These are phyloP conservation scores for Argya squamiceps DNA, from an alignment of 2,797 vertebrate genomes.

Conservation along the genomic window DNA sequence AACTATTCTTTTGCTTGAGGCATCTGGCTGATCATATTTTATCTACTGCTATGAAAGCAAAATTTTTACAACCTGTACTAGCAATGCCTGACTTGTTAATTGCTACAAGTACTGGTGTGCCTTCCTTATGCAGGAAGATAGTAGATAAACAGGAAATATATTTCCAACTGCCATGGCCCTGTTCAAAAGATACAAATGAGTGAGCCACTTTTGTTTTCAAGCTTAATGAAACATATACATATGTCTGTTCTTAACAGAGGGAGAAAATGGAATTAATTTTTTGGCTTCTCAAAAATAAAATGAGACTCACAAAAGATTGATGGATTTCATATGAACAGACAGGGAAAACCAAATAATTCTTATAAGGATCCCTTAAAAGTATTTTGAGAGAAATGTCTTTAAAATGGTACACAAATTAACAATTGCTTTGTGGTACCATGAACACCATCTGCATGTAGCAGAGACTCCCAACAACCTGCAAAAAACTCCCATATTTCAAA, in stretches of 20 bases:
- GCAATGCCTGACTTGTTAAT: background rate
- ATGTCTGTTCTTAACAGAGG: background rate
- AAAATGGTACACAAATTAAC: background rate
- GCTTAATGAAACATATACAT: background rate
- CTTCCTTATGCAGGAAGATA: background rate
- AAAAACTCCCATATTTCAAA: background rate
- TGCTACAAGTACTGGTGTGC: background rate
- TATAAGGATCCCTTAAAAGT: background rate
- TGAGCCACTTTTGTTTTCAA: background rate
- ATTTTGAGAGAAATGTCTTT: background rate
- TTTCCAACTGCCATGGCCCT: background rate
- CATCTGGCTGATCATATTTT: background rate
- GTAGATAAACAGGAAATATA: background rate
- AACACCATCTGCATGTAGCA: background rate
- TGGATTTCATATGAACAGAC: background rate
- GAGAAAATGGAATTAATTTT: background rate
- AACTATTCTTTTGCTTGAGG: background rate
- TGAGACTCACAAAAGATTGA: background rate
- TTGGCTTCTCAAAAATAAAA: background rate
- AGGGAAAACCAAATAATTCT: background rate
- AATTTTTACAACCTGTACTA: background rate
- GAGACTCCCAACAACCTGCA: background rate
- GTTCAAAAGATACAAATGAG: background rate
- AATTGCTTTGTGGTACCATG: background rate
- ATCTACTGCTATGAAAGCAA: background rate